Base-by-base conservation (phyloP, 2,888 invertebrate genomes). In the Lepidocyrtinus sp. region DNA sequence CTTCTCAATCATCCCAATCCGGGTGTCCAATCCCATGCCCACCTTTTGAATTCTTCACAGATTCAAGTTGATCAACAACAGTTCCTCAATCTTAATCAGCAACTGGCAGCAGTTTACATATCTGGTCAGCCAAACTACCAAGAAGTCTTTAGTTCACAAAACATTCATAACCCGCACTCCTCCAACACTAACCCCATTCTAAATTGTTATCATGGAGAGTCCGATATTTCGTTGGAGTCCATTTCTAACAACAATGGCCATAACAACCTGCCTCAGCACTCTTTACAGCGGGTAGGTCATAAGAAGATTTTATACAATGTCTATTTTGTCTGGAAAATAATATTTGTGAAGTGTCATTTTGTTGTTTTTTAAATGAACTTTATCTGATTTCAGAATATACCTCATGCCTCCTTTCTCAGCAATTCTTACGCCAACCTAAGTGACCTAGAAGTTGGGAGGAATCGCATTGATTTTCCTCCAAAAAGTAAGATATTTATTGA, bases 341-440 rank as follows among this genome's bases (percentile, higher is more conserved):
- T 21, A 26, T 1, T 69, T 5, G 50, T 46, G 3, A 45, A 21
- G 25, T 70, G 27, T 21, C n/a, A n/a, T n/a, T n/a, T n/a, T n/a
- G 15, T 70, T 17, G 15, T 22, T 21, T 5, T 46, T 46, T 46
- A 46, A 36, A 7, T 19, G 21, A 5, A 69, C 45, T 70, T 64
- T 50, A 26, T 68, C 22, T 70, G 26, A 59, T 46, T 73, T 2
- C 73, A 83, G 82, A 74, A 61, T 46, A 36, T 79, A 61, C 74
- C 71, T 1, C 83, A 81, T 45, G 81, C 74, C 25, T 80, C 81
- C 21, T 85, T 81, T 55, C 68, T 82, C 22, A 85, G 85, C 9
- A 85, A 85, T 73, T 86, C 86, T 0, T 86, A 86, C 65, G 86
- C 85, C 0, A 86, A 86, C 50, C 72, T 86, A 17, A 84, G 83